These are phyloP conservation scores for Druceiella hillmani DNA, from an alignment of 2,888 invertebrate species.

Conservation along the genomic window DNA sequence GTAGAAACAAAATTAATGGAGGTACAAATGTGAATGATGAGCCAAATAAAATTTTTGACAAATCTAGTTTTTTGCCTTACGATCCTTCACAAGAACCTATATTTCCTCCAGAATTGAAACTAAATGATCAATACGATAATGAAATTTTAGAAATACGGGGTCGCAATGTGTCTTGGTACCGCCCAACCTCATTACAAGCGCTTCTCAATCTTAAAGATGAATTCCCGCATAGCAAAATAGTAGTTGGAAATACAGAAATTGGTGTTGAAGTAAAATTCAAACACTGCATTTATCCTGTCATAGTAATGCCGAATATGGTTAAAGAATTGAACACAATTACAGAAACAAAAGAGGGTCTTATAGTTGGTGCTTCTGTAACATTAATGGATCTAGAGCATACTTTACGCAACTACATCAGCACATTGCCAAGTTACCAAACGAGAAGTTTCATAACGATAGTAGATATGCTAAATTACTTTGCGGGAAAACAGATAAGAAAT, in stretches of 20 bases:
- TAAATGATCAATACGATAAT: constrained; percentile 53
- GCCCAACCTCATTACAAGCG: constrained; percentile 57
- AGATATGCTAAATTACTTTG: constrained; percentile 91
- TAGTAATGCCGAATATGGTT: constrained; percentile 82
- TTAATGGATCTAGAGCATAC: constrained; percentile 68
- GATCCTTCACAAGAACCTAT: constrained; percentile 76
- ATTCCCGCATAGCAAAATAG: constrained; percentile 64
- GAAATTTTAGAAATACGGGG: constrained; percentile 48
- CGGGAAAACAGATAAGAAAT: constrained; percentile 92
- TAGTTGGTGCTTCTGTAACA: constrained; percentile 78
- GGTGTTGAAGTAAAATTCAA: constrained; percentile 83
- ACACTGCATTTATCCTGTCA: constrained; percentile 65
- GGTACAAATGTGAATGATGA: constrained; percentile 31
- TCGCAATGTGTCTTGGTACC: constrained; percentile 60
- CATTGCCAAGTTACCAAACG: constrained; percentile 55
- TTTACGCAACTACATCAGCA: constrained; percentile 55
- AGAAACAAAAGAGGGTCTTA: constrained; percentile 54
- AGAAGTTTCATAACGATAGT: constrained; percentile 64
- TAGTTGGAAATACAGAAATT: constrained; percentile 80
- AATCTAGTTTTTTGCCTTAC: constrained; percentile 60
- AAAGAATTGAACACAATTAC: constrained; percentile 66
- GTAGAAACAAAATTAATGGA: constrained; percentile 43
- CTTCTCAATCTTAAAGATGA: constrained; percentile 60
- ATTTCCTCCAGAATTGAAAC: constrained; percentile 75
- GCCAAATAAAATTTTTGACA: constrained; percentile 53